Base-by-base conservation (phyloP, 2,888 invertebrate genomes). In the Latrodectus hesperus region DNA sequence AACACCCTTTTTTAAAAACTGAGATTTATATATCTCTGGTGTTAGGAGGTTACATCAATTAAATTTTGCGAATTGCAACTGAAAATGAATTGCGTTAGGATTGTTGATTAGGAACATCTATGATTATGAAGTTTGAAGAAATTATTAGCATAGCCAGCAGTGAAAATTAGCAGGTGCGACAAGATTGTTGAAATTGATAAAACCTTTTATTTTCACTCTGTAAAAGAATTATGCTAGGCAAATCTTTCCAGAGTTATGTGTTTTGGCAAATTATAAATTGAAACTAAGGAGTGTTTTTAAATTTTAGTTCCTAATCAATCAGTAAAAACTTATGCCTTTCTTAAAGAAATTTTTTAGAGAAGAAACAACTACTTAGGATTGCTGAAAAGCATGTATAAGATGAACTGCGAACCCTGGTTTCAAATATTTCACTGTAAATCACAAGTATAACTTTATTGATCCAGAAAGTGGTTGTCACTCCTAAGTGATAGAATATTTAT, bases 111-210 rank as follows among this genome's bases (percentile, higher is more conserved):
- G 72, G 72, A 73, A 73, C 53, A 73, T 1, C 22, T 52, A 73
- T 10, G 4, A 17, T 53, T 17, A 22, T 10, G 71, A 71, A 49
- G 16, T n/a, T 12, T 71, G 71, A 6, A 22, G 49, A 16, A 52
- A 8, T 73, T 73, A 53, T 3, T 52, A n/a, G n/a, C n/a, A 52
- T 2, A 22, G n/a, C 53, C 72, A 52, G 10, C 6, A 8, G 53
- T 9, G n/a, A 53, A 73, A 73, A 73, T 73, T 1, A 14, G 53
- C 16, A 6, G 17, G 52, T 10, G n/a, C 72, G 9, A 73, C 51
- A 73, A 52, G 17, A 73, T 73, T 73, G 52, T 73, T 12, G 17
- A 51, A 73, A 9, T 73, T 9, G 10, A 73, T 53, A 17, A 73
- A 52, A 73, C 22, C 53, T 17, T 73, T 6, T 73, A 17, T 17